Percentiles rank a stretch among this genome's conserved stretches.
Evolutionary conservation across 2,113 vertebrate species (phyloP).

Genomic region (Etia nguti): DNA sequence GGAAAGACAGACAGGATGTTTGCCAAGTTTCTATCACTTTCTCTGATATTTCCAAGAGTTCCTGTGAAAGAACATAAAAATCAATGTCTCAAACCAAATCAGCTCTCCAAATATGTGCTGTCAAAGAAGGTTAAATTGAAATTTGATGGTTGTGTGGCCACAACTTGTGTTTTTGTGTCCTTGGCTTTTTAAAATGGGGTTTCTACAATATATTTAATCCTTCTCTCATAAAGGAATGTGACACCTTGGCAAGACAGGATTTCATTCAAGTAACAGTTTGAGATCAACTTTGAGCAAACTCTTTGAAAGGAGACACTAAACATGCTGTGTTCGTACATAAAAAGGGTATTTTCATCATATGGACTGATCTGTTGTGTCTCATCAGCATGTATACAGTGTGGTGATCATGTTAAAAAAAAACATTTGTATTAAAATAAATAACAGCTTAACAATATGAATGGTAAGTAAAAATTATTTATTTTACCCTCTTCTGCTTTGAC

Average conservation of each 20-base stretch:
- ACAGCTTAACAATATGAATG: not conserved
- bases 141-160: not conserved
- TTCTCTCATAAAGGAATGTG: not conserved
- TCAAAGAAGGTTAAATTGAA: not conserved
- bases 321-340: not conserved
- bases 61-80: not conserved
- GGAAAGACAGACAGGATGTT: not conserved
- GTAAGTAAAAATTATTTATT: not conserved
- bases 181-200: not conserved
- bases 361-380: not conserved
- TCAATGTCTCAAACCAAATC: not conserved
- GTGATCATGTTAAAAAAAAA: not conserved
- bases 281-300: not conserved
- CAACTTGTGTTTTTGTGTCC: not conserved
- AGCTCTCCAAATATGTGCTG: not conserved
- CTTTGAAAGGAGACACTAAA: not conserved
- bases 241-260: not conserved
- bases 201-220: not conserved
- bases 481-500: not conserved
- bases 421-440: not conserved
- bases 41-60: not conserved
- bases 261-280: not conserved
- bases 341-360: not conserved
- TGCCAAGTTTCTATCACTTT: not conserved
- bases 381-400: not conserved